phyloP scores from a whole-genome alignment of 2,113 vertebrate species.

The Mola mola region DNA sequence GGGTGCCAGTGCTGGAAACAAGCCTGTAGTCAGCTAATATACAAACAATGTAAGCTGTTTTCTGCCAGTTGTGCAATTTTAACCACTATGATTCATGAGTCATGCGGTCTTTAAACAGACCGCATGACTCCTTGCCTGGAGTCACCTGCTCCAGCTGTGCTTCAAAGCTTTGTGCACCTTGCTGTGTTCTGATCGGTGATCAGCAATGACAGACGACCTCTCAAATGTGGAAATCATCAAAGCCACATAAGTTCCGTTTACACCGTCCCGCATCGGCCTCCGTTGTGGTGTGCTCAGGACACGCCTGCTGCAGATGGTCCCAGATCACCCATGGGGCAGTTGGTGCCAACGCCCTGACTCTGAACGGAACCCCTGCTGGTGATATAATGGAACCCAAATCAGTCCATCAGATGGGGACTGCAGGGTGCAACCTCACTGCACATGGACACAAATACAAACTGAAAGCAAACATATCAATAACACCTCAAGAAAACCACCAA shows the following conservation, averaged over 20 bases:
- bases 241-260: slow-evolving; percentile 35
- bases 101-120: slow-evolving; percentile 41
- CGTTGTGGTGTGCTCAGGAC: slow-evolving; percentile 38
- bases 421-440: slow-evolving; percentile 60
- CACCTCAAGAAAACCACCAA: slow-evolving; percentile 47
- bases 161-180: slow-evolving; percentile 24
- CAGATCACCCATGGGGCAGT: slow-evolving; percentile 56
- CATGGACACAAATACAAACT: slow-evolving; percentile 50
- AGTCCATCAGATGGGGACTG: slow-evolving; percentile 72
- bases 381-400: slow-evolving; percentile 73
- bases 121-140: slow-evolving; percentile 22
- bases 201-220: slow-evolving; percentile 68
- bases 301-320: slow-evolving; percentile 60
- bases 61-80: slow-evolving; percentile 34
- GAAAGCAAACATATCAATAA: slow-evolving; percentile 62
- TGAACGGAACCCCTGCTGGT: slow-evolving; percentile 61
- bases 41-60: slow-evolving; percentile 27
- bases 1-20: slow-evolving; percentile 19
- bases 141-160: slow-evolving; percentile 51
- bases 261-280: slow-evolving; percentile 48
- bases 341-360: slow-evolving; percentile 43
- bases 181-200: slow-evolving; percentile 49
- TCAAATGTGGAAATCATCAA: slow-evolving; percentile 71
- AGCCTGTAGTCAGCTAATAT: slow-evolving; percentile 12
- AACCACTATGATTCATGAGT: slow-evolving; percentile 2